Evolutionary conservation across 2,888 invertebrate genomes (phyloP).

Genomic region (Drosophila emarginata): DNA sequence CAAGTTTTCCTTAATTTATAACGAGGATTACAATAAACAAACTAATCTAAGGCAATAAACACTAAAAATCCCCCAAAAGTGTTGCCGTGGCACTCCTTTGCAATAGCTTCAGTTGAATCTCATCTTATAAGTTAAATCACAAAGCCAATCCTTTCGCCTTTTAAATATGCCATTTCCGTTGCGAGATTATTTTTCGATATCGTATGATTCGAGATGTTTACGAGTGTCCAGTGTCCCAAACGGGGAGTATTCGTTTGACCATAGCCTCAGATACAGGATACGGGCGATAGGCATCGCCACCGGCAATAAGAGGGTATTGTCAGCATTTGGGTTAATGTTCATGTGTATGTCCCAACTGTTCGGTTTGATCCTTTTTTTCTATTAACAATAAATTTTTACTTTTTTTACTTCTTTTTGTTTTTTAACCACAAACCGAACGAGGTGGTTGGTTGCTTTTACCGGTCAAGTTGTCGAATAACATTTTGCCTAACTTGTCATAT

Average conservation of each 20-base stretch:
- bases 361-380: slow-evolving; percentile 72
- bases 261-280: slow-evolving; percentile 11
- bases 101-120: slow-evolving; percentile 36
- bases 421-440: slow-evolving; percentile 37
- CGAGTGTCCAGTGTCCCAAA: slow-evolving; percentile 60
- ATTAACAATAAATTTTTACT: slow-evolving; percentile 80
- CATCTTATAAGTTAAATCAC: slow-evolving; percentile 74
- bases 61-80: slow-evolving; percentile 76
- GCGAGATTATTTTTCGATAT: slow-evolving; percentile 78
- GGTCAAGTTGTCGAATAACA: neutral
- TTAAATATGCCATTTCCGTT: slow-evolving; percentile 77
- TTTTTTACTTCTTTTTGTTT: slow-evolving; percentile 48
- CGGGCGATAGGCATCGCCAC: slow-evolving; percentile 69
- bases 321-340: slow-evolving; percentile 35
- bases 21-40: slow-evolving; percentile 81
- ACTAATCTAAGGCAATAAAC: slow-evolving; percentile 81
- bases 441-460: slow-evolving; percentile 25
- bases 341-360: slow-evolving; percentile 48
- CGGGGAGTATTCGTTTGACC: slow-evolving; percentile 28
- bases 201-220: slow-evolving; percentile 71
- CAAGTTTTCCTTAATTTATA: slow-evolving; percentile 79
- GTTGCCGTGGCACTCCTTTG: slow-evolving; percentile 40
- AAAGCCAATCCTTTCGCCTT: slow-evolving; percentile 70
- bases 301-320: slow-evolving; percentile 39
- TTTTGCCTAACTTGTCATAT: neutral